Percentiles rank a stretch among this genome's conserved stretches.
Conservation (phyloP, 2,113 vertebrate species). For the Thunnus maccoyii region DNA sequence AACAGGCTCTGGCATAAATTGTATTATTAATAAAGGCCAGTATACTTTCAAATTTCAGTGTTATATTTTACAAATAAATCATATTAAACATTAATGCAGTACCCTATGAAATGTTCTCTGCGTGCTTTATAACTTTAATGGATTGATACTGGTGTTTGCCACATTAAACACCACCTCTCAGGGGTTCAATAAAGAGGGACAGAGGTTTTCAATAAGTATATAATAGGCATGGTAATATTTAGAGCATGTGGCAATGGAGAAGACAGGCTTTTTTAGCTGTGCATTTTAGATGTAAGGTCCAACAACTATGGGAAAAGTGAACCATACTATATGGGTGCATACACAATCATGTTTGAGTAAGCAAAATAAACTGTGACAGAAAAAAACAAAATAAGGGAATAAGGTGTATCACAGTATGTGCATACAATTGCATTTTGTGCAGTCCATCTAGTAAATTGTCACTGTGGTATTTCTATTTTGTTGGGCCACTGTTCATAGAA, state of each 20-base stretch:
- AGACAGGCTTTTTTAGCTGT: background rate
- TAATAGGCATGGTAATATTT: background rate
- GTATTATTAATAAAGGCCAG: constrained; percentile 30
- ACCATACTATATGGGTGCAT: background rate
- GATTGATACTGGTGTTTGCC: background rate
- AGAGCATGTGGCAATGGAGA: background rate
- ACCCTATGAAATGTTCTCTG: background rate
- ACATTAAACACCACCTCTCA: background rate
- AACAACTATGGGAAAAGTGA: background rate
- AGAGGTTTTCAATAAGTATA: too few relatives aligned
- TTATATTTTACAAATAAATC: background rate
- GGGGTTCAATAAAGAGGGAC: background rate
- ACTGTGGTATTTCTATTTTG: constrained; percentile 16
- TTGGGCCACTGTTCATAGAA: constrained; percentile 1
- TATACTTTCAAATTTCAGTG: background rate
- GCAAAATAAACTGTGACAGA: constrained; percentile 28
- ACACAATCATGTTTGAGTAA: background rate
- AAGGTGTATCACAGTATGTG: constrained; percentile 11
- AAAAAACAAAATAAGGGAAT: constrained; percentile 20
- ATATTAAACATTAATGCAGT: background rate
- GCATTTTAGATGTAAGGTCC: background rate
- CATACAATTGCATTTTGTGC: constrained; percentile 30
- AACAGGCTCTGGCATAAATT: background rate
- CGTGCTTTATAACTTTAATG: background rate
- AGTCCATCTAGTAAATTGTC: constrained; percentile 51